Base-by-base conservation (phyloP, 64 coral and sea anemone genomes). In the Montipora cactus region DNA sequence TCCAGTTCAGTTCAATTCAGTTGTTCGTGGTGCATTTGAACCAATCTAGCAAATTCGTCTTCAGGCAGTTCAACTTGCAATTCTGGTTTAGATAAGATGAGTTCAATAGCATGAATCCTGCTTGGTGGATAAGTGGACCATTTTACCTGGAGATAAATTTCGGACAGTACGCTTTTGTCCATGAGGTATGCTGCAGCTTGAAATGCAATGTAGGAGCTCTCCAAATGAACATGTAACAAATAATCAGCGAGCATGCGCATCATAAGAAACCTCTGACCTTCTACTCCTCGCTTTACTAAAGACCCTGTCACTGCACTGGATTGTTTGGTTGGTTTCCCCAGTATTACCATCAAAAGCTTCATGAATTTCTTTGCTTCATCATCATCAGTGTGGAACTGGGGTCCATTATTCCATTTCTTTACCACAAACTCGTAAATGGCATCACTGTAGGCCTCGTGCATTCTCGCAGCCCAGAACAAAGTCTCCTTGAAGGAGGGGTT, bases 391-490 rank as follows among this genome's bases (percentile, higher is more conserved):
- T 87, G 13, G 28, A 96, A 90, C 5, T 91, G 25, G 57, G 95
- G 95, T 46, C 95, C 95, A 81, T 53, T 66, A 13, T 85, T 74
- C 91, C 95, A 96, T 44, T 81, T 46, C 69, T 90, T 59, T 18
- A 93, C 66, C n/a, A 96, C 91, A 91, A 96, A 96, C 44, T 96
- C 76, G 67, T 96, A 96, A 52, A 96, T 96, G 55, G 64, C 91
- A 77, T 96, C 91, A 68, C 95, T 87, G 20, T 87, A 86, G 10
- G 77, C 81, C 76, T 96, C 95, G 77, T 96, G 91, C 2, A 93
- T 51, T 70, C 81, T 66, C 9, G 78, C 91, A 28, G 95, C 88
- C 91, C 91, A 93, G 48, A 93, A 81, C 45, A 96, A 57, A 53
- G 58, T 75, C 15, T 93, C 95, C 52, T 85, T 93, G 81, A 90